Percentiles rank a stretch among this genome's conserved stretches.
Evolutionary conservation across 2,888 invertebrate genomes (phyloP).

Genomic region (Drosophila maculinotata): DNA sequence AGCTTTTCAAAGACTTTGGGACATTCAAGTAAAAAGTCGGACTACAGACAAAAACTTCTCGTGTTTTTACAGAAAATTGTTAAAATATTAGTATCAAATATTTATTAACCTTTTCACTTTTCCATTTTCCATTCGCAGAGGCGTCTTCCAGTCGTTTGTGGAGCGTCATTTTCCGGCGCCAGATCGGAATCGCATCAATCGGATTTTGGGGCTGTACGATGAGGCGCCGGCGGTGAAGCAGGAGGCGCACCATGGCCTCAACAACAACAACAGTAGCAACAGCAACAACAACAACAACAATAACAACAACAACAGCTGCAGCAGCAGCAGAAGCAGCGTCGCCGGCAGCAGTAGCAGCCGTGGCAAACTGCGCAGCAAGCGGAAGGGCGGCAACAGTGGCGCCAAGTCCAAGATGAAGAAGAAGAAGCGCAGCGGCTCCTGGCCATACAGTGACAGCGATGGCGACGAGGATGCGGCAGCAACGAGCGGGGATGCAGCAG

Average conservation of each 20-base stretch:
- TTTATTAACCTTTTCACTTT: too few relatives aligned
- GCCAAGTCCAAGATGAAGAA: constrained; percentile 73
- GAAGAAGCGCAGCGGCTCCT: constrained; percentile 87
- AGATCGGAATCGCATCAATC: constrained; percentile 92
- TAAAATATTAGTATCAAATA: too few relatives aligned
- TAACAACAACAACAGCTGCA: constrained; percentile 37
- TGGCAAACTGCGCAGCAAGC: constrained; percentile 68
- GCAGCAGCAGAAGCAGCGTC: constrained; percentile 7
- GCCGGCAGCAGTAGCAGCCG: constrained; percentile 4
- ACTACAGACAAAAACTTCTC: too few relatives aligned
- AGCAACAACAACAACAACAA: constrained; percentile 36
- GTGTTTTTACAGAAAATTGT: too few relatives aligned
- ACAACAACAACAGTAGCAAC: constrained; percentile 39
- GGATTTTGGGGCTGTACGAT: constrained; percentile 89
- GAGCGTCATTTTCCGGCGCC: constrained; percentile 99
- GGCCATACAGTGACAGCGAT: constrained; percentile 80
- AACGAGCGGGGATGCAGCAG: constrained; percentile 33
- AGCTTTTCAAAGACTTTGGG: too few relatives aligned
- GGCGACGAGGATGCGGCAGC: not conserved
- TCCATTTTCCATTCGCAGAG: constrained; percentile 89
- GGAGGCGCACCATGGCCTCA: constrained; percentile 33
- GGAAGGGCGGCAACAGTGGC: constrained; percentile 69
- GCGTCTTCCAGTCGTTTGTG: constrained; percentile 97
- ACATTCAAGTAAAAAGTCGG: too few relatives aligned
- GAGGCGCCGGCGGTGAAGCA: constrained; percentile 47